Evolutionary conservation across 2,113 vertebrate species (phyloP), one percentile per base, ranked within the genome.

Genomic region (Notechis scutatus): DNA sequence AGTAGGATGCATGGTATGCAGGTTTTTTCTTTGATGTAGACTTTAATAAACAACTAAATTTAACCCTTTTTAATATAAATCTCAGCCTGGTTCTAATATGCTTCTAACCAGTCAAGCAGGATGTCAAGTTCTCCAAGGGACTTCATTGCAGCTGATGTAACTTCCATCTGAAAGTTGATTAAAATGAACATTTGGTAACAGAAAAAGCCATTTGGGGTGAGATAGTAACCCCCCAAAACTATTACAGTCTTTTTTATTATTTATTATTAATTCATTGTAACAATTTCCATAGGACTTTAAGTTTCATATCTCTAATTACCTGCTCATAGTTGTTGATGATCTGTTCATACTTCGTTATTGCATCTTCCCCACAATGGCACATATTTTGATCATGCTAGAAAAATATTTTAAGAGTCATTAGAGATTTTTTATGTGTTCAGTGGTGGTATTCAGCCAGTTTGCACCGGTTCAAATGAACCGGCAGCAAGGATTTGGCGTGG

Each of bases 51-150:
- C 47, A 45, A 47, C 45, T 29, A 42, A 59, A 50, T 4, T 64
- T 47, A 21, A 88, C 42, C 4, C 24, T 47, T 50, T 64, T 59
- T 47, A 90, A n/a, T 20, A 54, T 6, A 34, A 56, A 87, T 14
- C n/a, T 18, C 81, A 86, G 23, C 29, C 9, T 86, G 26, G n/a
- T 86, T 59, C 81, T 92, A 92, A 92, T 61, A 92, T 52, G 85
- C 97, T 24, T 98, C 97, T 92, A 99, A 93, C 99, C 99, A 99
- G 87, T 98, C 97, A 74, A 99, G 95, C 0, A 99, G 96, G 45
- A 98, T 96, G 85, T 98, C 97, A 94, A 99, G 97, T 94, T 99
- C 99, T 3, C 98, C 99, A 52, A 99, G 95, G 5, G 98, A 98
- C 93, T 99, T 99, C 12, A 97, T 92, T 0, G 98, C 97, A 0